Conservation (phyloP, 2,888 invertebrate genomes). For the Cordylochernes scorpioides region DNA sequence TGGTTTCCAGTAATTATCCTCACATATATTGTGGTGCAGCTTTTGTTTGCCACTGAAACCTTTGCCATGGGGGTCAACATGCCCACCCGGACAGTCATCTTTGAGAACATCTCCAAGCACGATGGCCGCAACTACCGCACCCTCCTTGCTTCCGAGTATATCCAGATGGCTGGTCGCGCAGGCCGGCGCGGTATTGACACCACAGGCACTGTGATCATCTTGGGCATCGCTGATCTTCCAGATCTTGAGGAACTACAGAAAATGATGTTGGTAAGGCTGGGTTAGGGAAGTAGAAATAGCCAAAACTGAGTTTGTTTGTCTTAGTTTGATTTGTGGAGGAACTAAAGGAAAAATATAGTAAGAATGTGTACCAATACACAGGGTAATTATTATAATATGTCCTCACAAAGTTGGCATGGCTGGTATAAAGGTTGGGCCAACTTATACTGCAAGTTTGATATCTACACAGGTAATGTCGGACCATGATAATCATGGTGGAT, state of each 20-base stretch:
- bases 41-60: constrained; percentile 93
- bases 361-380: too few species aligned
- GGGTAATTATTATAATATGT: too few species aligned
- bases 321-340: too few species aligned
- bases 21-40: constrained; percentile 29
- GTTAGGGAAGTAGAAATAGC: too few species aligned
- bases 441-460: too few species aligned
- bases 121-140: constrained; percentile 53
- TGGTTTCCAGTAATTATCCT: too few species aligned
- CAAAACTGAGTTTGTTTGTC: too few species aligned
- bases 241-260: constrained; percentile 39
- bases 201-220: constrained; percentile 76
- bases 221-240: constrained; percentile 52
- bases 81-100: constrained; percentile 92
- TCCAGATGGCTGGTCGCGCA: constrained; percentile 94
- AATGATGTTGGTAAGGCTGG: constrained; percentile 46
- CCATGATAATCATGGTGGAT: too few species aligned
- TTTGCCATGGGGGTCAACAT: constrained; percentile 99
- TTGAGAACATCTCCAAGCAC: constrained; percentile 67
- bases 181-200: constrained; percentile 76
- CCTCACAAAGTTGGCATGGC: too few species aligned
- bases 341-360: too few species aligned
- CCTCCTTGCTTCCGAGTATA: constrained; percentile 73
- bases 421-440: too few species aligned
- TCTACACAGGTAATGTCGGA: too few species aligned